Percentiles rank a stretch among this genome's conserved stretches.
These are phyloP conservation scores for Calidris pugnax DNA, from an alignment of 2,113 vertebrate genomes.

Conservation along the genomic window DNA sequence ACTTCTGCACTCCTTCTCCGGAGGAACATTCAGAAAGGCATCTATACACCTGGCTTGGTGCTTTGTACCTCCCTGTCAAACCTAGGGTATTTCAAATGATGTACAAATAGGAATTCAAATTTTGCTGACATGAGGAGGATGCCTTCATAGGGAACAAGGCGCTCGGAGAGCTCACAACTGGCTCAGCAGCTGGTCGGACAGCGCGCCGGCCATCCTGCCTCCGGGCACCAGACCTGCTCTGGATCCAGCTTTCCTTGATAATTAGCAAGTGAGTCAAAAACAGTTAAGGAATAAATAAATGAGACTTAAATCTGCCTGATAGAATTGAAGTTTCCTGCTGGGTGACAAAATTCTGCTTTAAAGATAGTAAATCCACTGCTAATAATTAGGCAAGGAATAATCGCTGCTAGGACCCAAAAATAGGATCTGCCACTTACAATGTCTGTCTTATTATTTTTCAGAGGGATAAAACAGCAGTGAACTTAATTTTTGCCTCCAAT, in stretches of 20 bases:
- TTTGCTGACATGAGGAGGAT: not conserved
- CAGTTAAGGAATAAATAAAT: not conserved
- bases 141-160: not conserved
- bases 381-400: conserved; percentile 25
- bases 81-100: not conserved
- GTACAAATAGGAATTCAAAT: not conserved
- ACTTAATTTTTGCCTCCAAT: not conserved
- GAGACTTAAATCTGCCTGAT: conserved; percentile 5
- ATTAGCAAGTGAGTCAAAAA: not conserved
- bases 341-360: conserved; percentile 43
- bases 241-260: not conserved
- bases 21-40: not conserved
- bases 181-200: not conserved
- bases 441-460: not conserved
- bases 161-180: not conserved
- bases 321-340: conserved; percentile 38
- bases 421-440: not conserved
- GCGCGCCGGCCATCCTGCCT: not conserved
- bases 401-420: not conserved
- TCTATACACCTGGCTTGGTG: not conserved
- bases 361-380: conserved; percentile 37
- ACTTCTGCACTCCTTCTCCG: not conserved
- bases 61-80: not conserved
- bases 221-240: not conserved
- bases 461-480: not conserved